A percentile compares a stretch with the other conserved stretches of the same genome.
These are phyloP conservation scores for Lasiommata megera DNA, from an alignment of 2,888 invertebrate species.

Conservation along the genomic window DNA sequence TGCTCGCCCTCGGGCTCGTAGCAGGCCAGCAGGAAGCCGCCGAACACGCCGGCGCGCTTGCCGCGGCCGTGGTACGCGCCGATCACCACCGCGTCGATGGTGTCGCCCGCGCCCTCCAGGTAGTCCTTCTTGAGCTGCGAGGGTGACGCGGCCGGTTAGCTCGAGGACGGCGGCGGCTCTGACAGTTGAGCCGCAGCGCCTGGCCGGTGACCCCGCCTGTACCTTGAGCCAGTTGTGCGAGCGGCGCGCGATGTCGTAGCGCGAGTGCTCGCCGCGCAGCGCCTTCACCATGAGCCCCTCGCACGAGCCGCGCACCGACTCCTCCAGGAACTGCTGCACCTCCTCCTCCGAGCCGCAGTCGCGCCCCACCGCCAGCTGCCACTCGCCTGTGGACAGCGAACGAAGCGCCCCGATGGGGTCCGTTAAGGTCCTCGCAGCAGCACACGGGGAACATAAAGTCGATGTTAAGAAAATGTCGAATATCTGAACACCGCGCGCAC, in stretches of 20 bases:
- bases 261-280: slow-evolving; percentile 89
- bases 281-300: slow-evolving; percentile 99
- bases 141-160: too few relatives aligned
- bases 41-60: slow-evolving; percentile 94
- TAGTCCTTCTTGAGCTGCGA: slow-evolving; percentile 98
- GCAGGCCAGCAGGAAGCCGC: slow-evolving; percentile 97
- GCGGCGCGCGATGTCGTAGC: slow-evolving; percentile 98
- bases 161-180: too few relatives aligned
- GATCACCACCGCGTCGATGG: slow-evolving; percentile 96
- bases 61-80: slow-evolving; percentile 97
- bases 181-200: too few relatives aligned
- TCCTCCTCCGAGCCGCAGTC: slow-evolving; percentile 94
- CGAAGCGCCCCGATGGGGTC: too few relatives aligned
- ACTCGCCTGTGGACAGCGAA: slow-evolving; percentile 82
- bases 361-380: slow-evolving; percentile 91
- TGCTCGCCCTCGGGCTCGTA: slow-evolving; percentile 94
- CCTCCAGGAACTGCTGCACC: slow-evolving; percentile 96
- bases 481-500: slow-evolving; percentile 33
- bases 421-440: too few relatives aligned
- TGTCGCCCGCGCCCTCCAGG: slow-evolving; percentile 97
- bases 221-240: slow-evolving; percentile 88
- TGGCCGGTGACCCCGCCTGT: neutral
- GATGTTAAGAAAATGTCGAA: too few relatives aligned
- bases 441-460: too few relatives aligned
- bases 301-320: slow-evolving; percentile 95